Percentiles rank a stretch among this genome's conserved stretches.
phyloP scores from a whole-genome alignment of 2,888 invertebrate species.

The Icerya purchasi region DNA sequence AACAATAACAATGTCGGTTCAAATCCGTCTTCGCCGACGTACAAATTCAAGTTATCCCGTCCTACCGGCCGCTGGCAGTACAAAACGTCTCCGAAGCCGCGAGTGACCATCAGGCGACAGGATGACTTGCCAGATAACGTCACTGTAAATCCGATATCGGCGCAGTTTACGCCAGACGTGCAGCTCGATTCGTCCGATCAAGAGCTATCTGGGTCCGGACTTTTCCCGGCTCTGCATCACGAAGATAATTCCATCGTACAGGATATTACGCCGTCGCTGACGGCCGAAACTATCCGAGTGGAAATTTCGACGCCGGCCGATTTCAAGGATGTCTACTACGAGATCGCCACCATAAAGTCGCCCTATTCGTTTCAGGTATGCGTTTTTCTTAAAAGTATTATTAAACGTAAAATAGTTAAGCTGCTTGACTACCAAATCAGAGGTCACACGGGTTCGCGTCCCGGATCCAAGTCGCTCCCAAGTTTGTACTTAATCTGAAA shows the following conservation, averaged over 20 bases:
- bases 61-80: slow-evolving; percentile 76
- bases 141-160: slow-evolving; percentile 24
- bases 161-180: slow-evolving; percentile 22
- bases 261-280: slow-evolving; percentile 27
- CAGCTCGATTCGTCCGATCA: slow-evolving; percentile 34
- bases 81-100: slow-evolving; percentile 69
- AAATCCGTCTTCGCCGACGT: slow-evolving; percentile 36
- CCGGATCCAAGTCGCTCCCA: not conserved
- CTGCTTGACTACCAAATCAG: no score
- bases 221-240: slow-evolving; percentile 23
- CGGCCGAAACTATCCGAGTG: slow-evolving; percentile 62
- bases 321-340: slow-evolving; percentile 64
- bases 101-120: slow-evolving; percentile 55
- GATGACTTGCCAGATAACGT: slow-evolving; percentile 27
- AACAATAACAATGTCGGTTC: slow-evolving; percentile 16
- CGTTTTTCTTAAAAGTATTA: no score
- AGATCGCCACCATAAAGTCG: slow-evolving; percentile 74
- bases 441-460: not conserved
- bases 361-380: slow-evolving; percentile 73
- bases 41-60: slow-evolving; percentile 61
- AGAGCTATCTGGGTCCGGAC: slow-evolving; percentile 45
- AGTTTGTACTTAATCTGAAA: no score
- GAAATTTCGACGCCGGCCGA: slow-evolving; percentile 74
- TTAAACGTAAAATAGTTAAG: not conserved
- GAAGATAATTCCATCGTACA: slow-evolving; percentile 21